A percentile compares a stretch with the other conserved stretches of the same genome.
phyloP scores from a whole-genome alignment of 2,113 vertebrate species.

The Cephalopterus ornatus region DNA sequence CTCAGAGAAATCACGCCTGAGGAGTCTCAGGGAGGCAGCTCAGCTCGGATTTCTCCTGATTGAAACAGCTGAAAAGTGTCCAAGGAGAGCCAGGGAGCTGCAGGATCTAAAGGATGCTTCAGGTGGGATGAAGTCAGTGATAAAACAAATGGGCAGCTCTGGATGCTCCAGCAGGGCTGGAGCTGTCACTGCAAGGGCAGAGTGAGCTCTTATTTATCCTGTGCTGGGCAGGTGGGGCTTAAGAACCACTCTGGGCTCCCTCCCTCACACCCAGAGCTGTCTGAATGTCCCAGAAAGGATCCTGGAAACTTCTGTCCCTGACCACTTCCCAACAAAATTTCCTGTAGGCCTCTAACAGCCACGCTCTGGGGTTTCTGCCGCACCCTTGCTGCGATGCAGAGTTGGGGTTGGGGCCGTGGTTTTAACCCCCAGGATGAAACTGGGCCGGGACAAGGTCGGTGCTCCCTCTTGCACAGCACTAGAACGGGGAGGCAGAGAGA shows the following conservation, averaged over 20 bases:
- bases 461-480: not conserved
- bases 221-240: not conserved
- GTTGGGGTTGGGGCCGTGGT: not conserved
- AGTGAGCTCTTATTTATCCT: not conserved
- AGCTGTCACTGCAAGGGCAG: not conserved
- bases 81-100: not conserved
- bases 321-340: not conserved
- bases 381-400: not conserved
- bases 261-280: not conserved
- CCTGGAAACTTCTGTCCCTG: not conserved
- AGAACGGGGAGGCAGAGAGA: not conserved
- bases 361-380: not conserved
- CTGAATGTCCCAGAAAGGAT: not conserved
- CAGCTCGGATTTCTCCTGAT: not conserved
- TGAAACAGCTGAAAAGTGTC: not conserved
- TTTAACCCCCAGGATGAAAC: not conserved
- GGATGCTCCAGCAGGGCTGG: not conserved
- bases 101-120: not conserved
- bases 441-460: not conserved
- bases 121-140: not conserved
- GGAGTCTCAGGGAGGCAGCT: not conserved
- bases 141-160: not conserved
- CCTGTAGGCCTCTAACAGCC: not conserved
- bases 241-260: not conserved
- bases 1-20: not conserved